Evolutionary conservation across 1,140 invertebrate genomes (phyloP).

Genomic region (Zaprionus ghesquierei): DNA sequence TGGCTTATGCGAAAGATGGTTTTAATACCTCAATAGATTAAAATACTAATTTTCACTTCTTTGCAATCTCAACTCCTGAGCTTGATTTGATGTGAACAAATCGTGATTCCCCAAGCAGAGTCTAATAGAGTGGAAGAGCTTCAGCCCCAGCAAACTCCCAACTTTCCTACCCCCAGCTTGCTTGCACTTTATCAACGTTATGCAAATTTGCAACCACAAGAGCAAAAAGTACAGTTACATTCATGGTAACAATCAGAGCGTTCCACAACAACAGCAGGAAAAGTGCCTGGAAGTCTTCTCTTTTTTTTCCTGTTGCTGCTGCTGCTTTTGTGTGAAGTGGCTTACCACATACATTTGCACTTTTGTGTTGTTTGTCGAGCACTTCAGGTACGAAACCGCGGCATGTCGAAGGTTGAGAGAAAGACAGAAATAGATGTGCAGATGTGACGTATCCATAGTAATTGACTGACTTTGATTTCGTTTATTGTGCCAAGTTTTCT

Average conservation of each 20-base stretch:
- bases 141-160: neutral
- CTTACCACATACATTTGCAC: conserved; percentile 70
- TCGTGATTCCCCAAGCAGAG: neutral
- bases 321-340: conserved; percentile 38
- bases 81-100: neutral
- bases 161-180: neutral
- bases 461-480: neutral
- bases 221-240: conserved; percentile 56
- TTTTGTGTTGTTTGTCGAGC: conserved; percentile 63
- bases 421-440: neutral
- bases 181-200: conserved; percentile 62
- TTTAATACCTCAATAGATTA: too few species aligned
- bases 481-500: neutral
- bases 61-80: neutral
- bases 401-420: neutral
- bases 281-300: conserved; percentile 1
- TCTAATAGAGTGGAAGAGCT: conserved; percentile 66
- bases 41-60: neutral
- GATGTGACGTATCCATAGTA: neutral
- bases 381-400: conserved; percentile 21
- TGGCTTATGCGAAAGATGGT: too few species aligned
- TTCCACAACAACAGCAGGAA: conserved; percentile 36
- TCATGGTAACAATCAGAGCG: conserved; percentile 65
- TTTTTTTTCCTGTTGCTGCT: conserved; percentile 34
- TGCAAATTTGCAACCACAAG: conserved; percentile 48